Conservation (phyloP, 2,797 vertebrate genomes). For the Sebastes itinus region DNA sequence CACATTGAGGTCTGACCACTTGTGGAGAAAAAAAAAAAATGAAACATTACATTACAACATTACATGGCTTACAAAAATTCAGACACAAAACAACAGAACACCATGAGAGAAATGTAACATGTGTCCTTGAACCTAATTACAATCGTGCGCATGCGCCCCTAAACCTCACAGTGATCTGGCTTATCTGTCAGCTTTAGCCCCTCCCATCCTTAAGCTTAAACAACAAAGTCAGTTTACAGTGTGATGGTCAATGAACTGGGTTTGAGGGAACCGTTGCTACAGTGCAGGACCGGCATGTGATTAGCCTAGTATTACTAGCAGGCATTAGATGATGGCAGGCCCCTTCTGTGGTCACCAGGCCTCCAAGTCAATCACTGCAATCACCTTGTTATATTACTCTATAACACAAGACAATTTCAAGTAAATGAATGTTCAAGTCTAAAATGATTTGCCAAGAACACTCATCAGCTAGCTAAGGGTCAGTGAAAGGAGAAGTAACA, state of each 20-base stretch:
- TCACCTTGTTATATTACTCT: background rate
- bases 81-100: constrained; percentile 18
- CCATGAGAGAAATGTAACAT: constrained; percentile 65
- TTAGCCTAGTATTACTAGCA: constrained; percentile 44
- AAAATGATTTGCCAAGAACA: background rate
- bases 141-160: constrained; percentile 71
- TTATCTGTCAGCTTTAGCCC: constrained; percentile 80
- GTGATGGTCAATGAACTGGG: constrained; percentile 72
- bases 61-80: background rate
- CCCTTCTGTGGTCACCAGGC: background rate
- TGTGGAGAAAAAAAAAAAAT: background rate
- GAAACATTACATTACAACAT: too few species aligned
- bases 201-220: constrained; percentile 79
- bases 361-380: background rate
- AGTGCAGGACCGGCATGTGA: constrained; percentile 35
- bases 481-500: background rate
- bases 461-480: background rate
- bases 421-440: background rate
- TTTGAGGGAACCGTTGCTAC: constrained; percentile 34
- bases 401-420: background rate
- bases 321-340: constrained; percentile 7
- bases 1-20: background rate
- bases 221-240: constrained; percentile 74
- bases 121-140: constrained; percentile 84
- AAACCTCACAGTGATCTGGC: constrained; percentile 77